These are phyloP conservation scores for Malurus splendens DNA, from an alignment of 2,797 vertebrate genomes.

Conservation along the genomic window DNA sequence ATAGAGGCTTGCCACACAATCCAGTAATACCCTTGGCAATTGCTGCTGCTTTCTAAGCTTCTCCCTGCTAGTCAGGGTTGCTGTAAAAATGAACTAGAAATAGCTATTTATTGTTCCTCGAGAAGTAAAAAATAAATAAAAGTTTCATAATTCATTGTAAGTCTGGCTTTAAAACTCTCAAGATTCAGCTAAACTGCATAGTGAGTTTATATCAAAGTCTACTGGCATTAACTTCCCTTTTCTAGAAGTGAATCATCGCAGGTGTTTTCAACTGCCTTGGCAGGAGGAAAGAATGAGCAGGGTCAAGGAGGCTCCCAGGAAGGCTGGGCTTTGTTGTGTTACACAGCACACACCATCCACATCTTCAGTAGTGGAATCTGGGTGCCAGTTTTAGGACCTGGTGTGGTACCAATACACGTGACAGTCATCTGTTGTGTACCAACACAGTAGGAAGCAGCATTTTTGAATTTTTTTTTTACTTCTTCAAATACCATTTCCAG, in stretches of 20 bases:
- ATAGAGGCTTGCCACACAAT: background rate
- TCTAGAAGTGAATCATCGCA: background rate
- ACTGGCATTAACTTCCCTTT: background rate
- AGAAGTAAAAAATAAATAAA: background rate
- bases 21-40: background rate
- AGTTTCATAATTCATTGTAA: background rate
- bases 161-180: background rate
- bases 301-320: conserved; percentile 57
- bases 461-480: background rate
- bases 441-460: fast-evolving
- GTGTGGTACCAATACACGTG: fast-evolving
- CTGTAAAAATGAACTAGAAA: background rate
- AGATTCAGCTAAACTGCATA: background rate
- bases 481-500: background rate
- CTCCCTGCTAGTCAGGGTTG: background rate
- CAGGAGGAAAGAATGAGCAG: conserved; percentile 67
- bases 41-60: background rate
- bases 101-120: background rate
- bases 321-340: conserved; percentile 63
- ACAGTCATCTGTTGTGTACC: background rate
- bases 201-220: background rate
- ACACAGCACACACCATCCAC: background rate
- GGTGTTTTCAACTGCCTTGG: background rate
- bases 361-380: background rate
- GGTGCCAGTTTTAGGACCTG: background rate